Conservation (phyloP, 2,797 vertebrate species). For the Liasis olivaceus region DNA sequence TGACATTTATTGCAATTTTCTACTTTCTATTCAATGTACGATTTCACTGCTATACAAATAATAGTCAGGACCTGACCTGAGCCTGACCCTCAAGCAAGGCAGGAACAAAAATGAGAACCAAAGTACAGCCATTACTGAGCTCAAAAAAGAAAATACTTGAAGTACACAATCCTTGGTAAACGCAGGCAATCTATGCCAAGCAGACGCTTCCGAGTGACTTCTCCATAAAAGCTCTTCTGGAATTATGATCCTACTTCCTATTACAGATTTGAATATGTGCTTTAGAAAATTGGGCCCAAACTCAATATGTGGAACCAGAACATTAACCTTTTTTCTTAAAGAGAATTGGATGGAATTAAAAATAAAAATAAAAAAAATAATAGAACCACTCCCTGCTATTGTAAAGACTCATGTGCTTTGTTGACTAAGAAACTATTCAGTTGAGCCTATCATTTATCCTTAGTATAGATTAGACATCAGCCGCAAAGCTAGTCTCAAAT, state of each 20-base stretch:
- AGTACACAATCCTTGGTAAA: constrained; percentile 36
- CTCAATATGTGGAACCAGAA: constrained; percentile 11
- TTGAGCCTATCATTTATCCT: neutral
- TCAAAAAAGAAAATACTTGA: constrained; percentile 19
- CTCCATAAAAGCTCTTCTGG: constrained; percentile 27
- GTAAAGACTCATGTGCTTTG: neutral
- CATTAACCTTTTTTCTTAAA: constrained; percentile 20
- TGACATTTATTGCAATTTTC: constrained; percentile 36
- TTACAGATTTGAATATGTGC: constrained; percentile 21
- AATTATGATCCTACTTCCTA: constrained; percentile 24
- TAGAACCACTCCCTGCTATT: neutral
- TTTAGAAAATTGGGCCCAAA: constrained; percentile 5
- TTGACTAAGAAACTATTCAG: neutral
- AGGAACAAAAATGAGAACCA: constrained; percentile 38
- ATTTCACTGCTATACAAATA: constrained; percentile 34
- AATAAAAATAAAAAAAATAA: neutral
- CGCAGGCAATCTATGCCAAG: constrained; percentile 5
- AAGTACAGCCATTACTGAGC: constrained; percentile 35
- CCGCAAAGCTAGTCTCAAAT: constrained; percentile 27
- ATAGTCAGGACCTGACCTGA: constrained; percentile 25
- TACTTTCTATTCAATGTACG: constrained; percentile 27
- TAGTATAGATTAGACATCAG: constrained; percentile 13
- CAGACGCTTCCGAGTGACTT: constrained; percentile 9
- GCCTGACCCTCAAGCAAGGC: constrained; percentile 28
- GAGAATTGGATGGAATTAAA: neutral